Base-by-base conservation (phyloP, 2,888 invertebrate species). In the Parnassius apollo region DNA sequence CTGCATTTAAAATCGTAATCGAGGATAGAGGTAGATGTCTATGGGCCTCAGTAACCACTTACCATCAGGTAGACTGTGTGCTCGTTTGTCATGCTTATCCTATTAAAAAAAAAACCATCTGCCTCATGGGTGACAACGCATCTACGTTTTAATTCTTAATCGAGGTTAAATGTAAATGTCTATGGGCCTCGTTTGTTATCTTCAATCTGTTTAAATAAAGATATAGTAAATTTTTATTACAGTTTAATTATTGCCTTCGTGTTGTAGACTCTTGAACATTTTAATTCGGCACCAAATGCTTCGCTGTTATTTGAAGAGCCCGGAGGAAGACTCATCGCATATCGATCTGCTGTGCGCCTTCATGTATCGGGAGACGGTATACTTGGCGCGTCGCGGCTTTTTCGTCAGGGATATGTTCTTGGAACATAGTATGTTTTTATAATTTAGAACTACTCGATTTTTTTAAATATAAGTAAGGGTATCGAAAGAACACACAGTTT, bases 321-420 rank as follows among this genome's bases (percentile, higher is more conserved):
- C 67, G 3, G 57, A 66, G 8, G 61, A 57, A 1, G 73, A 74
- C 42, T 50, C 25, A 4, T 12, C n/a, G 10, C 65, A 62, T 9
- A 66, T 74, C 59, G 72, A 72, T 11, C 49, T 57, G 42, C 59
- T 75, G 9, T 74, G 75, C 57, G 65, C 74, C 1, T 58, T 62
- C 44, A 73, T 75, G 75, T 74, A 70, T 62, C 68, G 75, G 0
- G 75, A 75, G 59, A 56, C 71, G 1, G 73, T 75, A 3, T 75
- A 74, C 64, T 54, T 74, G 3, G 72, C 72, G 7, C 69, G 73
- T 1, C 67, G 70, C 9, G 75, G 74, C 8, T 75, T 57, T 57
- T 75, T 73, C 60, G 56, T 63, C 10, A 68, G 73, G 53, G 75
- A 74, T 51, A 35, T 73, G 1, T 74, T 71, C 51, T 59, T 74